Evolutionary conservation across 2,797 vertebrate species (phyloP).

Genomic region (Labeo calbasu): DNA sequence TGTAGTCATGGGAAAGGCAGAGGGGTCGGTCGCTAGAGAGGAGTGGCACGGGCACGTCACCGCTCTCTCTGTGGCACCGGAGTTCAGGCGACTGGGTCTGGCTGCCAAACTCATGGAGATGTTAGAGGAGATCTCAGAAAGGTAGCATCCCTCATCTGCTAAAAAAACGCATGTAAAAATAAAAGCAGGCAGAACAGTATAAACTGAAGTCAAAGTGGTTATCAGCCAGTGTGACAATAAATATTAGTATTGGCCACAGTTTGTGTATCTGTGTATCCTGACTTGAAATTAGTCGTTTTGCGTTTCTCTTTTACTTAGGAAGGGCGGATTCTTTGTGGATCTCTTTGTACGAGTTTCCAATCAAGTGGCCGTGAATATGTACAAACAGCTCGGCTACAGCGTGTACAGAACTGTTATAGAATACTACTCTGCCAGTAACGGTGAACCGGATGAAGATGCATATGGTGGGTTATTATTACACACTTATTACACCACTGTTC

Average conservation of each 20-base stretch:
- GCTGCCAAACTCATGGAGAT: slow-evolving; percentile 96
- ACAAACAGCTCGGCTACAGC: slow-evolving; percentile 93
- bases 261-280: neutral
- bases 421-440: slow-evolving; percentile 95
- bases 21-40: slow-evolving; percentile 92
- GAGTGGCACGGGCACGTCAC: slow-evolving; percentile 98
- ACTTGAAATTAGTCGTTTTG: neutral
- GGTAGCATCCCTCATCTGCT: slow-evolving; percentile 69
- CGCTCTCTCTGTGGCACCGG: slow-evolving; percentile 91
- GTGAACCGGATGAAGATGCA: slow-evolving; percentile 93
- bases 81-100: slow-evolving; percentile 91
- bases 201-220: too few species aligned
- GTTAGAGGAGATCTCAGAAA: slow-evolving; percentile 95
- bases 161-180: too few species aligned
- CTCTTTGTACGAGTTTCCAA: slow-evolving; percentile 97
- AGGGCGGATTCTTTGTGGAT: slow-evolving; percentile 95
- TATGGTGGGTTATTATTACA: slow-evolving; percentile 80
- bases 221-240: neutral
- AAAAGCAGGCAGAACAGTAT: neutral
- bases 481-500: too few species aligned
- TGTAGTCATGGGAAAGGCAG: slow-evolving; percentile 95
- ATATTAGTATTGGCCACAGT: neutral
- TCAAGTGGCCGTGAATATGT: slow-evolving; percentile 97
- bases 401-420: slow-evolving; percentile 94
- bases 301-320: slow-evolving; percentile 72